phyloP scores from a whole-genome alignment of 2,113 vertebrate species.

The Clupea harengus region DNA sequence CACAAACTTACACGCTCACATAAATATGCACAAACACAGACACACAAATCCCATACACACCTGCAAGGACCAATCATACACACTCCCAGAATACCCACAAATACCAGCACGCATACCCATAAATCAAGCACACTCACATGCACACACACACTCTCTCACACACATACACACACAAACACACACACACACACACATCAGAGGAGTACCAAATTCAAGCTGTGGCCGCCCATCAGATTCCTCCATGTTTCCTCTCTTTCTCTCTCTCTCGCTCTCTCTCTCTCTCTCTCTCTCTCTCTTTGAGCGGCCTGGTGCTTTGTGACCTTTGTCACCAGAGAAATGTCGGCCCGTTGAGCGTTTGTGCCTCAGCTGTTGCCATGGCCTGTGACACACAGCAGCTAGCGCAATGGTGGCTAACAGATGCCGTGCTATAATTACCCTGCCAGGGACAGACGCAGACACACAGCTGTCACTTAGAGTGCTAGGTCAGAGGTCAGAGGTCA shows the following conservation, averaged over 20 bases:
- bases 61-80: background rate
- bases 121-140: background rate
- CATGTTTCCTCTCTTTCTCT: background rate
- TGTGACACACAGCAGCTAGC: slow-evolving; percentile 32
- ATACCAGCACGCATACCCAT: no score
- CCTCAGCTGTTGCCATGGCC: slow-evolving; percentile 33
- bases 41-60: background rate
- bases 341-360: slow-evolving; percentile 24
- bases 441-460: slow-evolving; percentile 19
- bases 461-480: background rate
- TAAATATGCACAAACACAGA: background rate
- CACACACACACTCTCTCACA: background rate
- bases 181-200: slow-evolving; percentile 4
- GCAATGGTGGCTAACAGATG: slow-evolving; percentile 45
- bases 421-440: slow-evolving; percentile 52
- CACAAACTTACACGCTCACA: background rate
- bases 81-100: background rate
- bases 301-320: slow-evolving; percentile 34
- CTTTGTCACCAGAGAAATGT: slow-evolving; percentile 34
- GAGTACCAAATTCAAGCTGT: slow-evolving; percentile 37
- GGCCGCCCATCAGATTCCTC: slow-evolving; percentile 45
- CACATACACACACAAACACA: slow-evolving; percentile 20
- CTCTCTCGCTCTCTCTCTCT: no score
- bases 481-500: background rate
- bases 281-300: background rate